Evolutionary conservation across 2,797 vertebrate species (phyloP), one percentile per base, ranked within the genome.

Genomic region (Silurus aristotelis): DNA sequence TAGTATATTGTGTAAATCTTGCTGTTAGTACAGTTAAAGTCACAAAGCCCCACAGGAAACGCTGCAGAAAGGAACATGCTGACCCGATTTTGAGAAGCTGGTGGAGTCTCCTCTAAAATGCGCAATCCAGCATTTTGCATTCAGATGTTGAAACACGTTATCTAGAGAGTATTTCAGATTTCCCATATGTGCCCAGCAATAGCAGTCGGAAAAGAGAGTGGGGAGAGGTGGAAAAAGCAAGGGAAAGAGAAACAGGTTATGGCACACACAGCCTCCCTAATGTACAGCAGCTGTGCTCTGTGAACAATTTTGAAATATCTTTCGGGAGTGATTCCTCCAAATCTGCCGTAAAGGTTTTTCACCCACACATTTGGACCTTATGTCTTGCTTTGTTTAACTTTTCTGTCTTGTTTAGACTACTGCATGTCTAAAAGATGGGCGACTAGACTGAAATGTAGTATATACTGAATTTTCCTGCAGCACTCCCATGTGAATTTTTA

Each of bases 341-440:
- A 86, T 83, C 67, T 55, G 80, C 61, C 5, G 4, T 70, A 77
- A 86, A 89, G 80, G 58, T 61, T 85, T 79, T 89, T 89, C 78
- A 48, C 86, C 87, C 83, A 60, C 85, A 56, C 66, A 2, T 87
- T 80, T 82, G 72, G 84, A 85, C 72, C 87, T 87, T 79, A 85
- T 75, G 81, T 81, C 73, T 1, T n/a, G 27, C 56, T 64, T 84
- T 87, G 84, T 85, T 87, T 83, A 87, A 84, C 60, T 82, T 87
- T 85, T 82, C 82, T 79, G 84, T 80, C 85, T 85, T 85, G 87
- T 88, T 89, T 88, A 89, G 85, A 80, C 82, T 88, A 88, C 31
- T 22, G 79, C 75, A 79, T 61, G 72, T 84, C 85, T 84, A 56
- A 87, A 88, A 73, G 38, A 80, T 84, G 83, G 80, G 43, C 79